These are phyloP conservation scores for Pandemis heparana DNA, from an alignment of 2,888 invertebrate genomes.

Conservation along the genomic window DNA sequence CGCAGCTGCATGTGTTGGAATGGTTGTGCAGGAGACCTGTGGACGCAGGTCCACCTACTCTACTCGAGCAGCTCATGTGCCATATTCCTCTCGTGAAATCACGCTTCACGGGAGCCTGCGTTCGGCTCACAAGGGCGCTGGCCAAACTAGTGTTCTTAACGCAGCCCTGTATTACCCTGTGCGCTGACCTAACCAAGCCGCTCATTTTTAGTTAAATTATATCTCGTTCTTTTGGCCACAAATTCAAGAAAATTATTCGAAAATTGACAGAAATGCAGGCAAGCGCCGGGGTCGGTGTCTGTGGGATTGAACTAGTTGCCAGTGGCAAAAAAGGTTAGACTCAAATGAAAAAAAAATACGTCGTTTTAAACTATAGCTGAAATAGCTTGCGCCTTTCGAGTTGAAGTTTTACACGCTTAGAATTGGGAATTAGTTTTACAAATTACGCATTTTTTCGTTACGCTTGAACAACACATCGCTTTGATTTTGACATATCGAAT, in stretches of 20 bases:
- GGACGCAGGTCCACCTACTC: constrained; percentile 66
- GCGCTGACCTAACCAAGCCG: constrained; percentile 87
- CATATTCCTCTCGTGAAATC: constrained; percentile 90
- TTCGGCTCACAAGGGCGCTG: constrained; percentile 69
- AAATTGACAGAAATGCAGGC: constrained; percentile 28
- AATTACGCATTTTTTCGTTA: neutral
- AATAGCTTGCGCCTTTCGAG: neutral
- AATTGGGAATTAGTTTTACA: too few relatives aligned
- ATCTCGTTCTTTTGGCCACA: constrained; percentile 17
- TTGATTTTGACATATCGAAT: constrained; percentile 9
- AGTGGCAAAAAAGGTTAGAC: constrained; percentile 7
- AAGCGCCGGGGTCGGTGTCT: constrained; percentile 35
- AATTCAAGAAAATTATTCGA: constrained; percentile 28
- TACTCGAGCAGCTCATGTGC: constrained; percentile 88
- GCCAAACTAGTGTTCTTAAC: constrained; percentile 70
- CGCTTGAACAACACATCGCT: neutral
- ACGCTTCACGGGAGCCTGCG: constrained; percentile 82
- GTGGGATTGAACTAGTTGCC: constrained; percentile 21
- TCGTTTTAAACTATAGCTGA: constrained; percentile 7
- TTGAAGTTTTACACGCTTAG: neutral
- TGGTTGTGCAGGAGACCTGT: constrained; percentile 82
- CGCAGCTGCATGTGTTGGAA: constrained; percentile 88
- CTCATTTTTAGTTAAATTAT: constrained; percentile 85
- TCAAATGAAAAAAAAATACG: neutral
- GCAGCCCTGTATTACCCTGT: constrained; percentile 79